Conservation (phyloP, 2,888 invertebrate species). For the Rugalucina vietnamica region DNA sequence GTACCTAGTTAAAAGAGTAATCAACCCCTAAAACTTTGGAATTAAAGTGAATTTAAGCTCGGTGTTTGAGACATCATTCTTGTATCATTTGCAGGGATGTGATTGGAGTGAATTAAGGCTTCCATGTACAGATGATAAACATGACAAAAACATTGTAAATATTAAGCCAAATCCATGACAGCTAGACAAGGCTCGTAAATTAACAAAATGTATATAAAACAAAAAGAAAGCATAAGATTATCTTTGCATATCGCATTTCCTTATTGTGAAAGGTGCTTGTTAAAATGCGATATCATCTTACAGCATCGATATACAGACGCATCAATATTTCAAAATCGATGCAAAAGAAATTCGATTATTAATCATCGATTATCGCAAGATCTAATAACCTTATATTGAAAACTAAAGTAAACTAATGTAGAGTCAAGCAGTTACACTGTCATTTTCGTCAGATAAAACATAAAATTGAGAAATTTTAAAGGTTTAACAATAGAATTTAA, state of each 20-base stretch:
- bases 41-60: no score
- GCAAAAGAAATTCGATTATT: slow-evolving; percentile 1
- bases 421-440: not conserved
- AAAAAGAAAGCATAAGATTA: not conserved
- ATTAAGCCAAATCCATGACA: not conserved
- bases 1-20: no score
- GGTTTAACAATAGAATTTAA: not conserved
- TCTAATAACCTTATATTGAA: not conserved
- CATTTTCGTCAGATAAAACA: not conserved
- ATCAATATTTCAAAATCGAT: not conserved
- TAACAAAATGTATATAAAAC: not conserved
- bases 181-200: not conserved
- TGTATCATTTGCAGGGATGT: no score
- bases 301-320: not conserved
- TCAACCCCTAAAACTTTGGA: no score
- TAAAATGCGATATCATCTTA: not conserved
- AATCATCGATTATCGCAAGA: not conserved
- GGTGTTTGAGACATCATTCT: no score
- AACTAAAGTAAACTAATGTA: not conserved
- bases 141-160: not conserved
- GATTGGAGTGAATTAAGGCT: no score
- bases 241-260: slow-evolving; percentile 7
- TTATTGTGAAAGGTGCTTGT: not conserved
- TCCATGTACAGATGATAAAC: no score
- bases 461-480: not conserved